Conservation (phyloP, 2,113 vertebrate species). For the Oncorhynchus mykiss region DNA sequence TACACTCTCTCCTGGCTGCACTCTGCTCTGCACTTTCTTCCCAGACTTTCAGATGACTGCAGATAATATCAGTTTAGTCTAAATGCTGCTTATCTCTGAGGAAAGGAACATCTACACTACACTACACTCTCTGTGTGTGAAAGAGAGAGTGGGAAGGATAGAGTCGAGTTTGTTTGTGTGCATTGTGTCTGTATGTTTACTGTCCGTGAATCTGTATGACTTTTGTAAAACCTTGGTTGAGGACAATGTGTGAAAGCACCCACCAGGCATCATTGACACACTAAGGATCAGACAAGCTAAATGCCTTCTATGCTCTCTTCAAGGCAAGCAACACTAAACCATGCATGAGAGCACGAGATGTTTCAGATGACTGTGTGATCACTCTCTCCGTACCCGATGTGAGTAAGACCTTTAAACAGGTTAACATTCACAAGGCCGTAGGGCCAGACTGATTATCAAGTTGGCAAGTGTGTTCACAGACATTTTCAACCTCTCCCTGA, state of each 20-base stretch:
- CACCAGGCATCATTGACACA: background rate
- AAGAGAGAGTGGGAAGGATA: constrained; percentile 19
- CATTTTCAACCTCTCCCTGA: too few species aligned
- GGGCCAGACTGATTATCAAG: too few species aligned
- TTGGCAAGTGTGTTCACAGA: too few species aligned
- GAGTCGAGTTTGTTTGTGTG: constrained; percentile 24
- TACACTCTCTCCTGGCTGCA: background rate
- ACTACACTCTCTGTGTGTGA: constrained; percentile 27
- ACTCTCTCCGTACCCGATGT: too few species aligned
- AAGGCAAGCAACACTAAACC: too few species aligned
- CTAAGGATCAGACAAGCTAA: background rate
- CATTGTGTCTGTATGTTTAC: constrained; percentile 7
- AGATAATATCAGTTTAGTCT: constrained; percentile 48
- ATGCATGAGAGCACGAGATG: too few species aligned
- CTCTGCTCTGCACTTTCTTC: background rate
- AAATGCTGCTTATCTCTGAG: constrained; percentile 48
- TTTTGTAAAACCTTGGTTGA: background rate
- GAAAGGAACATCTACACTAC: constrained; percentile 30
- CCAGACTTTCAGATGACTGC: constrained; percentile 21
- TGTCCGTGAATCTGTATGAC: background rate
- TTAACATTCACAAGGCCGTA: too few species aligned
- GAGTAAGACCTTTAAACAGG: too few species aligned
- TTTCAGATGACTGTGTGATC: too few species aligned
- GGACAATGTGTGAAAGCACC: background rate
- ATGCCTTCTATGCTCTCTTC: too few species aligned